These are phyloP conservation scores for Drosophila athabasca DNA, from an alignment of 1,140 invertebrate genomes.

Conservation along the genomic window DNA sequence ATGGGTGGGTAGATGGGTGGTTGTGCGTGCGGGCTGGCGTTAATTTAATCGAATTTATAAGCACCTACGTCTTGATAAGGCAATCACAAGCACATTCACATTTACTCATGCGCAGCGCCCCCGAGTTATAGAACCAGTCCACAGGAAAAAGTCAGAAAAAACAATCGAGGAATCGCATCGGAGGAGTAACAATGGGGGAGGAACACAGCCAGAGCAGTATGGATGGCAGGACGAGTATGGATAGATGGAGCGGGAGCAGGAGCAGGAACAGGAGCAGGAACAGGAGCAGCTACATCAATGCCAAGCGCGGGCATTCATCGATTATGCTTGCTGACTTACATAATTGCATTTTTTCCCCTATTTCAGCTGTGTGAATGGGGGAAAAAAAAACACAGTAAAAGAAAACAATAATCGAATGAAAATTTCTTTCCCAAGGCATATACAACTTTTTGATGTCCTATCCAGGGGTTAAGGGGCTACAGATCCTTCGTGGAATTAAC, in stretches of 20 bases:
- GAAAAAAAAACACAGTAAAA: conserved; percentile 21
- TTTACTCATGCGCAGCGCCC: conserved; percentile 38
- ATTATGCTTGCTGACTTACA: conserved; percentile 68
- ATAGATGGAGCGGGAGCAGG: background rate
- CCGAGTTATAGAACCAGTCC: background rate
- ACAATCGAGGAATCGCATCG: conserved; percentile 22
- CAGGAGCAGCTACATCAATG: conserved; percentile 66
- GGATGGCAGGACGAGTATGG: background rate
- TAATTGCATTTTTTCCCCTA: conserved; percentile 63
- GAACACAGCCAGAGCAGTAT: background rate
- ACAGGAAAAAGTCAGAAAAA: conserved; percentile 23
- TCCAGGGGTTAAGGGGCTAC: no score
- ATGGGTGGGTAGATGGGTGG: conserved; percentile 4
- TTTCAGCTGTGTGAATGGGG: conserved; percentile 25
- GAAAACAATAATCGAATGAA: conserved; percentile 34
- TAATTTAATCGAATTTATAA: conserved; percentile 64
- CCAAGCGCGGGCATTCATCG: conserved; percentile 53
- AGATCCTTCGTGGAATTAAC: no score
- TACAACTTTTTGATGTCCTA: background rate
- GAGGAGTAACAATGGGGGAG: conserved; percentile 5
- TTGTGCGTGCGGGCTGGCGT: conserved; percentile 1
- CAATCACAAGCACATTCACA: conserved; percentile 57
- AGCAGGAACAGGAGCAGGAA: conserved; percentile 5
- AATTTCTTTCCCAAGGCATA: no score
- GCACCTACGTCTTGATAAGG: conserved; percentile 50